Conservation (phyloP, 2,797 vertebrate genomes). For the Coluber constrictor region DNA sequence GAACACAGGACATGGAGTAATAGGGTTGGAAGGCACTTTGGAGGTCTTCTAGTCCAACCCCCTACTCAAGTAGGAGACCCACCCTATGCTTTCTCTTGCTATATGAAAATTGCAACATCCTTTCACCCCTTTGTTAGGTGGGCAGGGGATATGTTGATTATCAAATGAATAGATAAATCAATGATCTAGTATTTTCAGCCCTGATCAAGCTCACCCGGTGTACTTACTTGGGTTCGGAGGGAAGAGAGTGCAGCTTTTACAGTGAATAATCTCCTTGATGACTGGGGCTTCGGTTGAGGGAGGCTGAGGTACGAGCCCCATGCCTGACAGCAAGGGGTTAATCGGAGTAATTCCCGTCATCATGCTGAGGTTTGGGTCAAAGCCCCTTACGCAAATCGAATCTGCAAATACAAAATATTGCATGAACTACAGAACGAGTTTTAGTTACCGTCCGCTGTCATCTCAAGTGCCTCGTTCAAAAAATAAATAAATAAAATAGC, state of each 20-base stretch:
- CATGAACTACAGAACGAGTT: conserved; percentile 41
- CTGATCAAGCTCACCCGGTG: background rate
- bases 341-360: conserved; percentile 84
- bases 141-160: background rate
- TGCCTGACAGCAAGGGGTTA: conserved; percentile 91
- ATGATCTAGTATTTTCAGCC: background rate
- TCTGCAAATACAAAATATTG: conserved; percentile 75
- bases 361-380: conserved; percentile 87
- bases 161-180: no score
- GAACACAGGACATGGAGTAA: background rate
- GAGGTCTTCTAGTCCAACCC: background rate
- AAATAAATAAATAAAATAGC: conserved; percentile 12
- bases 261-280: conserved; percentile 95
- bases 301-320: conserved; percentile 85
- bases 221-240: conserved; percentile 96
- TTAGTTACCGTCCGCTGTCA: conserved; percentile 30
- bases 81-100: background rate
- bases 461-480: conserved; percentile 31
- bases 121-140: no score
- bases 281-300: conserved; percentile 80
- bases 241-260: conserved; percentile 92
- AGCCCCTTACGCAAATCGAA: conserved; percentile 89
- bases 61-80: background rate
- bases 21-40: background rate
- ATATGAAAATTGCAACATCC: background rate